phyloP scores from a whole-genome alignment of 2,797 vertebrate genomes.

The Gymnoscopelus microlampas region DNA sequence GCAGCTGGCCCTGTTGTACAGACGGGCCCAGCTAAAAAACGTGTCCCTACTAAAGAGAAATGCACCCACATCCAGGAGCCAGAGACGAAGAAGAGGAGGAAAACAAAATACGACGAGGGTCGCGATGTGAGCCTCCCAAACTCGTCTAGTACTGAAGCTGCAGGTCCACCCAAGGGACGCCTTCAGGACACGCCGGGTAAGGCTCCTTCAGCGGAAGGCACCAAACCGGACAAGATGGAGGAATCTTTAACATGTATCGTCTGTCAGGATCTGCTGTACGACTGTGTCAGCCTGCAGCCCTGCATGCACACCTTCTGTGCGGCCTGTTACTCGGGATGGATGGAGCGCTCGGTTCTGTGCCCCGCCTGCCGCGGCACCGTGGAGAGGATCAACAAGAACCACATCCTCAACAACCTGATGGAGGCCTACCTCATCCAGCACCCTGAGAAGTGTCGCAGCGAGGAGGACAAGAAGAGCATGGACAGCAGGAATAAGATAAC shows the following conservation, averaged over 20 bases:
- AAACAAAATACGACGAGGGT: constrained; percentile 48
- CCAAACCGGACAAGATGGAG: constrained; percentile 95
- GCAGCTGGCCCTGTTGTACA: constrained; percentile 55
- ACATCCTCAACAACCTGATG: constrained; percentile 96
- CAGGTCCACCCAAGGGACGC: constrained; percentile 20
- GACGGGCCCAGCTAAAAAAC: constrained; percentile 36
- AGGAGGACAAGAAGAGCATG: constrained; percentile 93
- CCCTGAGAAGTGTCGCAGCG: constrained; percentile 94
- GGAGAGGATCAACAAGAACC: constrained; percentile 96
- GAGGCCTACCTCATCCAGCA: constrained; percentile 96
- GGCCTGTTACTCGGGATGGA: constrained; percentile 98
- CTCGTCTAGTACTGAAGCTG: constrained; percentile 42
- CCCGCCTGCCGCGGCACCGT: constrained; percentile 96
- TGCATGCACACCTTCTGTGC: constrained; percentile 98
- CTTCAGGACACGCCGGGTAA: constrained; percentile 38
- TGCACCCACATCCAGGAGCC: constrained; percentile 59
- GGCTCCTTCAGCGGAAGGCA: constrained; percentile 50
- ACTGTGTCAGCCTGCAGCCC: constrained; percentile 96
- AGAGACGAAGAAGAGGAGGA: constrained; percentile 70
- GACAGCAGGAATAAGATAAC: constrained; percentile 96
- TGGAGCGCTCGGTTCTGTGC: constrained; percentile 94
- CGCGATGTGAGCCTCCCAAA: constrained; percentile 41
- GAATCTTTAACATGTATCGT: constrained; percentile 95
- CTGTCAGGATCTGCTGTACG: constrained; percentile 94
- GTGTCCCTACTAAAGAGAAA: constrained; percentile 3